These are phyloP conservation scores for Perca flavescens DNA, from an alignment of 2,113 vertebrate genomes.

Conservation along the genomic window DNA sequence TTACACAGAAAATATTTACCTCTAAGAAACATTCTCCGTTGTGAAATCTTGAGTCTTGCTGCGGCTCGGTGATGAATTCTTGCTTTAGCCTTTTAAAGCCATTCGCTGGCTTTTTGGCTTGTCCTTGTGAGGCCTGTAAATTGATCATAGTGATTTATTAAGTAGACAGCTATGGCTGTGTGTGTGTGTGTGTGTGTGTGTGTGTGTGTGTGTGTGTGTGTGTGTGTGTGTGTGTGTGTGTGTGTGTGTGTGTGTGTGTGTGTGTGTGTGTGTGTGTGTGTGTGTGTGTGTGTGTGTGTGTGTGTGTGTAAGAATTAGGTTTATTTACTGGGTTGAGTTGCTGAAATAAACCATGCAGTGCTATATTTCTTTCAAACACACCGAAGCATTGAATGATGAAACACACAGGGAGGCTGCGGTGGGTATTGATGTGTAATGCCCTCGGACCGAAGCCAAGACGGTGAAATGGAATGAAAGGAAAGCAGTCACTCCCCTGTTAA, in stretches of 20 bases:
- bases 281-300: conserved; percentile 48
- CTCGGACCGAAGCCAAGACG: conserved; percentile 69
- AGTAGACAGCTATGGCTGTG: conserved; percentile 38
- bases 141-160: conserved; percentile 63
- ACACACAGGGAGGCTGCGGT: conserved; percentile 56
- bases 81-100: conserved; percentile 48
- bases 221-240: conserved; percentile 41
- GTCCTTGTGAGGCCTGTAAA: conserved; percentile 68
- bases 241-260: conserved; percentile 32
- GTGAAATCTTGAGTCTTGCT: conserved; percentile 48
- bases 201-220: conserved; percentile 33
- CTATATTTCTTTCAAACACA: conserved; percentile 76
- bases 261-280: conserved; percentile 33
- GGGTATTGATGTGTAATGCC: conserved; percentile 75
- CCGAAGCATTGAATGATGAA: conserved; percentile 66
- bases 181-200: conserved; percentile 32
- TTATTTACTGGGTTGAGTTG: conserved; percentile 76
- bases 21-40: conserved; percentile 29
- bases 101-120: conserved; percentile 53
- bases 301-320: conserved; percentile 62
- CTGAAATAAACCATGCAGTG: conserved; percentile 70
- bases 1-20: conserved; percentile 51
- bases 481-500: conserved; percentile 66
- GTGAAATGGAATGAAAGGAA: conserved; percentile 73
- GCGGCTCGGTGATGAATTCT: conserved; percentile 53